phyloP scores from a whole-genome alignment of 2,888 invertebrate genomes.

The Conchocele bisecta region DNA sequence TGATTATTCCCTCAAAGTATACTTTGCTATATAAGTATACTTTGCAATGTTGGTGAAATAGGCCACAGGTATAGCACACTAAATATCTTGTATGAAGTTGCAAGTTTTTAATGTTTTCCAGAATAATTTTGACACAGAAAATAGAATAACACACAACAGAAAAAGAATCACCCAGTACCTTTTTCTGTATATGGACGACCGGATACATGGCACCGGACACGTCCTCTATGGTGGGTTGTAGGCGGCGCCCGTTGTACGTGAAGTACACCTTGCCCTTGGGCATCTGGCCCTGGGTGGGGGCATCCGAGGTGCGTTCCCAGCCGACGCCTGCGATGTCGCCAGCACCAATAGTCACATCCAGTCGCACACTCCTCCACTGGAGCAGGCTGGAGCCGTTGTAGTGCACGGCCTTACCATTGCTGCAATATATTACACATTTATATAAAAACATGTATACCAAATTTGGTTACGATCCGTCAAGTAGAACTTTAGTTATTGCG shows the following conservation, averaged over 20 bases:
- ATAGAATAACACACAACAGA: background rate
- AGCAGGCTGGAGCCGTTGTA: conserved; percentile 82
- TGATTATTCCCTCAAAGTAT: no score
- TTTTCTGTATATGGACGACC: conserved; percentile 82
- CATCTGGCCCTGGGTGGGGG: conserved; percentile 67
- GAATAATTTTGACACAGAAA: background rate
- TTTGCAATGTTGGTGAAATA: no score
- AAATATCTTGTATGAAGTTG: no score
- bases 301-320: conserved; percentile 79
- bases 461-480: no score
- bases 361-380: conserved; percentile 81
- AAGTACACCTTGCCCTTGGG: conserved; percentile 81
- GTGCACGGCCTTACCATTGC: conserved; percentile 82
- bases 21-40: no score
- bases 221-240: conserved; percentile 80
- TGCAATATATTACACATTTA: no score
- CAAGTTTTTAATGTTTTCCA: no score
- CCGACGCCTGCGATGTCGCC: conserved; percentile 82
- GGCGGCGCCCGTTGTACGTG: conserved; percentile 80
- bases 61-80: no score
- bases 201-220: conserved; percentile 81
- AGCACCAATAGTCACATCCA: conserved; percentile 78
- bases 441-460: no score
- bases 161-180: conserved; percentile 69
- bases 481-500: no score